Evolutionary conservation across 2,797 vertebrate genomes (phyloP).

Genomic region (Cynodonichthys magdalenae): DNA sequence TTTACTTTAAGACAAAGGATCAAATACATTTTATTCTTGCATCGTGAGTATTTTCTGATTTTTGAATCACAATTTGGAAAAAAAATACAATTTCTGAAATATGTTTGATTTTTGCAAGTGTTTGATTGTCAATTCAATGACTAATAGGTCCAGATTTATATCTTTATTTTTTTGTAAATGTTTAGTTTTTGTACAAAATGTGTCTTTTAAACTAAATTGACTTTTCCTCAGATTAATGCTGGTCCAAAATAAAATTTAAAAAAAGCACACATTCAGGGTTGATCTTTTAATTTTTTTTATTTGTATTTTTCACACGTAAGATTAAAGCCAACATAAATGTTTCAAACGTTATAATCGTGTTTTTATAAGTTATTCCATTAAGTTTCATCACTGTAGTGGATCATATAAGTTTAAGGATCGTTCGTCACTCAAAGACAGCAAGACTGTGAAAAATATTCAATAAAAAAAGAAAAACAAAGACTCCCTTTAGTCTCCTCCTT

Average conservation of each 20-base stretch:
- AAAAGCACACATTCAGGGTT: slow-evolving; percentile 8
- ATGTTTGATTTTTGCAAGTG: too few species aligned
- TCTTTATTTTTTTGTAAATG: neutral
- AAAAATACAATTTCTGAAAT: too few species aligned
- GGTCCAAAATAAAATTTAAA: neutral
- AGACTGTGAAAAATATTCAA: slow-evolving; percentile 73
- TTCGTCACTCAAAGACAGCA: slow-evolving; percentile 75
- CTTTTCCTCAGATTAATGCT: neutral
- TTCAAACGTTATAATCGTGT: slow-evolving; percentile 67
- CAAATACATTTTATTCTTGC: too few species aligned
- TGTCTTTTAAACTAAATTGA: neutral
- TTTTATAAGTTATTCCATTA: slow-evolving; percentile 66
- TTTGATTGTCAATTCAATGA: too few species aligned
- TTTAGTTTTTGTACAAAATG: neutral
- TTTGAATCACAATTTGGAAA: too few species aligned
- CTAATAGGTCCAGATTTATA: neutral
- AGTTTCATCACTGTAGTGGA: slow-evolving; percentile 55
- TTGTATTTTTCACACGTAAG: slow-evolving; percentile 76
- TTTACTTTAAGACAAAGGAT: too few species aligned
- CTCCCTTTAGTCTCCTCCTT: slow-evolving; percentile 53
- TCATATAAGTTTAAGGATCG: slow-evolving; percentile 70
- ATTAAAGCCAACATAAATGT: slow-evolving; percentile 71
- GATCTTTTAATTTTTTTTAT: slow-evolving; percentile 45
- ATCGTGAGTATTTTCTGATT: too few species aligned
- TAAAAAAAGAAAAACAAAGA: slow-evolving; percentile 60